Evolutionary conservation across 2,797 vertebrate genomes (phyloP), one percentile per base, ranked within the genome.

Genomic region (Sus cebifrons): DNA sequence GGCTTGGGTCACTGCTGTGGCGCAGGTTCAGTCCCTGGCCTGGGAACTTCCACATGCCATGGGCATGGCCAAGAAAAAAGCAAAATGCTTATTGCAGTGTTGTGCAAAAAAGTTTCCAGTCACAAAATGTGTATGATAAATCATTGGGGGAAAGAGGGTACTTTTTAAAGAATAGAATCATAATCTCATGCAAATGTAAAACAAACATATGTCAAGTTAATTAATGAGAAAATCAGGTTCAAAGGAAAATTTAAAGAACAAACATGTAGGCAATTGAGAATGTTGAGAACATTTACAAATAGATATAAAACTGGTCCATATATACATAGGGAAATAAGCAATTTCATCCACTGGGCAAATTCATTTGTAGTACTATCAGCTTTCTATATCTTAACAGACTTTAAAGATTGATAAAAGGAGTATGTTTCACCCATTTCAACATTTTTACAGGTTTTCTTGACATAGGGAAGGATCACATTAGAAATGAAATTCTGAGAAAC

Each of bases 211-310:
- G 13, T 23, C 14, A 36, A 74, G 44, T 88, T 94, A 44, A 74
- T 68, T 84, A 56, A 82, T 67, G 40, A 85, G 27, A 44, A 29
- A 71, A 64, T 77, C 86, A 68, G 15, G 9, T 60, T 87, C 7
- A 75, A 84, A 52, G n/a, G 1, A 56, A 93, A 96, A 23, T 29
- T 32, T 89, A 73, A 86, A 52, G 83, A 95, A n/a, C 6, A 25
- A 1, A 11, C 14, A 44, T 75, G 1, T 60, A 83, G n/a, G 2
- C 32, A 81, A 29, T 86, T 1, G 25, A 40, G 27, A 89, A 86
- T 82, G 5, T 10, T 67, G 14, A 58, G 17, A 12, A 23, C 1
- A 14, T 56, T 90, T 93, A 56, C 4, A 71, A 77, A 20, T 32
- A 40, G 29, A 52, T 73, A 23, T 2, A 71, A 84, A 65, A 73